Evolutionary conservation across 2,113 vertebrate genomes (phyloP), one percentile per base, ranked within the genome.

Genomic region (Parotia lawesii): DNA sequence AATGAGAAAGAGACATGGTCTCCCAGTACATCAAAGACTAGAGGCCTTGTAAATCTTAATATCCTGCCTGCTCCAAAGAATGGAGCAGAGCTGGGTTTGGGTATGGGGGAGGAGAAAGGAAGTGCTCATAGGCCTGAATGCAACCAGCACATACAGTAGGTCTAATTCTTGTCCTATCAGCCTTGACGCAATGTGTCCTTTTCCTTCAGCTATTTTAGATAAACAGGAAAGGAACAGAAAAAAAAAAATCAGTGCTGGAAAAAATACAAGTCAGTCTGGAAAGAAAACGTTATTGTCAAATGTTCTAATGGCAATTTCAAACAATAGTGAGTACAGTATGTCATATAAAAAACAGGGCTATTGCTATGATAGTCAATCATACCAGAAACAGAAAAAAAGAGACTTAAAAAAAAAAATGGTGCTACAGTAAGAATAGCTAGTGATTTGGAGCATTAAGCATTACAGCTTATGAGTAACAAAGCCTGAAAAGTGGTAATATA

Each of bases 141-240:
- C 31, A 87, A 85, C 82, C 73, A 85, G 76, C 22, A 70, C 44
- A 93, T 91, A 92, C 48, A 92, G 91, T 62, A 94, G 83, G 80
- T 73, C 94, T 94, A 84, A 96, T 94, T 96, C 91, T 93, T 85
- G 74, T 81, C 91, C 93, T 96, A 93, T 95, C 94, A 96, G 82
- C 85, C 75, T 94, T 97, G 97, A 96, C 78, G 67, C 57, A n/a
- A 65, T 66, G 75, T 84, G 87, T 94, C 73, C 89, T 90, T 93
- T 96, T 96, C 95, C 97, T 95, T 96, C 90, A 95, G 77, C 89
- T 93, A 91, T 85, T 94, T 96, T 83, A 96, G 93, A 97, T 97
- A 97, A 97, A 97, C 93, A 97, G 95, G 96, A 97, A 98, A 96
- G 76, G 87, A 88, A 94, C 87, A 90, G 87, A 96, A 97, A 96